A percentile compares a stretch with the other conserved stretches of the same genome.
Evolutionary conservation across 64 coral and sea anemone genomes (phyloP).

Genomic region (Montipora efflorescens): DNA sequence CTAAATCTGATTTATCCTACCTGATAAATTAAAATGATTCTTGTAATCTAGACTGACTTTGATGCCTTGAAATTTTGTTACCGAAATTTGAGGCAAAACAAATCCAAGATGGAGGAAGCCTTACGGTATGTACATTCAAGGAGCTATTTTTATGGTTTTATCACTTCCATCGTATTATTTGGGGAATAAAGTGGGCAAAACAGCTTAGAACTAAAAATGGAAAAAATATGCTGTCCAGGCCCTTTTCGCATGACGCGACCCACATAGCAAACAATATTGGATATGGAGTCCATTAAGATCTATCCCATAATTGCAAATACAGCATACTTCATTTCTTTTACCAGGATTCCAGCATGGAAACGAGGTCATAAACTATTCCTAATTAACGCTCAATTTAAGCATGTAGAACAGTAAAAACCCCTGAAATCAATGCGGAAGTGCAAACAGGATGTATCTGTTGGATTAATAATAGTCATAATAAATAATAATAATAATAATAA

Average conservation of each 20-base stretch:
- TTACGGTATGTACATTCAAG: neutral
- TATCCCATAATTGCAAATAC: constrained; percentile 17
- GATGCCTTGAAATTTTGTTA: constrained; percentile 5
- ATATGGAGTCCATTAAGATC: constrained; percentile 15
- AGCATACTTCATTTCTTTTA: neutral
- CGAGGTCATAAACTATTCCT: neutral
- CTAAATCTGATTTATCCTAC: neutral
- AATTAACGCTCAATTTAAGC: neutral
- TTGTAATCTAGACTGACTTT: neutral
- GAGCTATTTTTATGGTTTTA: neutral
- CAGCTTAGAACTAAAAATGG: too few species aligned
- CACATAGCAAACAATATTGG: neutral
- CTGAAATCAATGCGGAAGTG: neutral
- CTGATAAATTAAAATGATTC: constrained; percentile 8
- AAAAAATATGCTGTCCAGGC: too few species aligned
- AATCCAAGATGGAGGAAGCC: neutral
- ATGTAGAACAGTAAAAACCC: neutral
- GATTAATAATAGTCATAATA: neutral
- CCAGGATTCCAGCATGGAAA: constrained; percentile 12
- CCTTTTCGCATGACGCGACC: too few species aligned
- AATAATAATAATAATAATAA: too few species aligned
- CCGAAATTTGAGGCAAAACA: neutral
- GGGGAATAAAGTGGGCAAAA: neutral
- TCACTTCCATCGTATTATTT: neutral
- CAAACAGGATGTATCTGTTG: neutral